Evolutionary conservation across 2,888 invertebrate genomes (phyloP).

Genomic region (Drosophila glabriapex): DNA sequence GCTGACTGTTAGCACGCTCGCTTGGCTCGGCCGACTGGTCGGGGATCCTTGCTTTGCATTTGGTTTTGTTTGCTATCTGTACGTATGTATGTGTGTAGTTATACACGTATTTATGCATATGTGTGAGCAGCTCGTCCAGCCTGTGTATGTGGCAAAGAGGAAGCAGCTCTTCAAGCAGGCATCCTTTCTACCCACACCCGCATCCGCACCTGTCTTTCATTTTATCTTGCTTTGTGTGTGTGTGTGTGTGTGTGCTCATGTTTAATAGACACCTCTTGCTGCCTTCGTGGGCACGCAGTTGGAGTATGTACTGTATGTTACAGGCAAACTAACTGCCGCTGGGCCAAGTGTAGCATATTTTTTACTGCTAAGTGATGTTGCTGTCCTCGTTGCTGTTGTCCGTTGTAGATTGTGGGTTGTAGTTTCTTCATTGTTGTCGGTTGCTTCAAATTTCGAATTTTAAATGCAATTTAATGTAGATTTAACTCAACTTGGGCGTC

Average conservation of each 20-base stretch:
- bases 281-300: constrained; percentile 12
- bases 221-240: constrained; percentile 47
- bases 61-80: constrained; percentile 65
- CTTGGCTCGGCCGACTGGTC: constrained; percentile 36
- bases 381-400: constrained; percentile 18
- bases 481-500: constrained; percentile 32
- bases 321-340: constrained; percentile 46
- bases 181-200: constrained; percentile 29
- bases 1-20: constrained; percentile 70
- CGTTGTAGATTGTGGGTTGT: constrained; percentile 3
- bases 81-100: constrained; percentile 34
- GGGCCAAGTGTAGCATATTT: constrained; percentile 63
- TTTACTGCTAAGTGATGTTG: constrained; percentile 50
- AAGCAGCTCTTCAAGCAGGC: constrained; percentile 13
- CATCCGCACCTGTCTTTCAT: constrained; percentile 50
- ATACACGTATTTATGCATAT: constrained; percentile 10
- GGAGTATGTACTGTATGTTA: constrained; percentile 27
- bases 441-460: constrained; percentile 37
- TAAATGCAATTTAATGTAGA: constrained; percentile 66
- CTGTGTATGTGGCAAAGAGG: constrained; percentile 10
- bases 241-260: constrained; percentile 29
- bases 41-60: constrained; percentile 38
- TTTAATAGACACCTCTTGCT: constrained; percentile 42
- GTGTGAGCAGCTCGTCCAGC: constrained; percentile 12
- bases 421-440: constrained; percentile 15